Evolutionary conservation across 64 coral and sea anemone genomes (phyloP).

Genomic region (Pachyseris speciosa): DNA sequence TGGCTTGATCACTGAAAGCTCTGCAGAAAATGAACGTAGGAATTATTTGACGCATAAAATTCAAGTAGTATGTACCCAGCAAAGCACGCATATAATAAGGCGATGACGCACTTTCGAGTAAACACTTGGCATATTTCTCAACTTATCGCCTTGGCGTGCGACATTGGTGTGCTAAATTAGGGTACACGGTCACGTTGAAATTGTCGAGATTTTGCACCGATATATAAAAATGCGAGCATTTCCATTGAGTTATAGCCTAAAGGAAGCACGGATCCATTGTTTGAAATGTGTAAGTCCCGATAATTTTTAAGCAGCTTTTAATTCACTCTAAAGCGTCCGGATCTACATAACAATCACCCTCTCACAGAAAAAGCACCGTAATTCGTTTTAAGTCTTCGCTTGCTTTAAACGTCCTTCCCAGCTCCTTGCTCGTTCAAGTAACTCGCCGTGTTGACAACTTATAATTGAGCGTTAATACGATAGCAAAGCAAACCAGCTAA

Average conservation of each 20-base stretch:
- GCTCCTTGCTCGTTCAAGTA: not conserved
- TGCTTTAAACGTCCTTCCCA: not conserved
- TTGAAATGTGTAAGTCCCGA: not conserved
- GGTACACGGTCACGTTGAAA: not conserved
- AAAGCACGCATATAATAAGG: not conserved
- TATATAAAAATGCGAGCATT: too few relatives aligned
- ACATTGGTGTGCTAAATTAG: constrained; percentile 4
- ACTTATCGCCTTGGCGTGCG: not conserved
- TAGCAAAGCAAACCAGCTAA: not conserved
- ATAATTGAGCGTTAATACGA: not conserved
- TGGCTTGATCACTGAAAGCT: too few relatives aligned
- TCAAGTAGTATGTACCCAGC: not conserved
- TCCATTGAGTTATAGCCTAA: not conserved
- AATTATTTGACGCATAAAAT: not conserved
- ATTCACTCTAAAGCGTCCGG: not conserved
- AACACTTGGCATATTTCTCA: not conserved
- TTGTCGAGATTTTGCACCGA: not conserved
- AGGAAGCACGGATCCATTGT: not conserved
- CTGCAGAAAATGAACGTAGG: too few relatives aligned
- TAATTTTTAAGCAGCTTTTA: not conserved
- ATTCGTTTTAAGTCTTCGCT: not conserved
- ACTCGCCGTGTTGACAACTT: not conserved
- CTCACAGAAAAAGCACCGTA: not conserved
- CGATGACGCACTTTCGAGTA: not conserved
- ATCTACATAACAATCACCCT: not conserved